Conservation (phyloP, 2,797 vertebrate genomes). For the Brotogeris chrysoptera region DNA sequence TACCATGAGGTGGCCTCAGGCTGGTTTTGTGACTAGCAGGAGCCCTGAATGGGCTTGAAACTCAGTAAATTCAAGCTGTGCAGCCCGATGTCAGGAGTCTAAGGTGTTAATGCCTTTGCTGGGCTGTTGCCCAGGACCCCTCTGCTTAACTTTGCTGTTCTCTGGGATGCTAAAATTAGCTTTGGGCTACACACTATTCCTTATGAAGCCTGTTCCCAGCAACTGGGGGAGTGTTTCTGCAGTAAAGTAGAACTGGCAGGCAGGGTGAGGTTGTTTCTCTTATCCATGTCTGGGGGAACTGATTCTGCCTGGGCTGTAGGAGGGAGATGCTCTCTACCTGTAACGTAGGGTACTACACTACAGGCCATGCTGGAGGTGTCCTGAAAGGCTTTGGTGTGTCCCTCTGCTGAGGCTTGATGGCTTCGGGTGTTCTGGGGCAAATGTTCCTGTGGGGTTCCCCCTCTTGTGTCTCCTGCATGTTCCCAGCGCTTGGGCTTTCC, state of each 20-base stretch:
- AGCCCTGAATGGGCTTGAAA: background rate
- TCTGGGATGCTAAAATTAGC: conserved; percentile 31
- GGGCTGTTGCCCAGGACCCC: conserved; percentile 3
- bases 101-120: background rate
- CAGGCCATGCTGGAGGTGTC: background rate
- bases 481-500: background rate
- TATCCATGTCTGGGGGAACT: background rate
- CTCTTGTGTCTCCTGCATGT: background rate
- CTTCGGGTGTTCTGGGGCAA: background rate
- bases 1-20: background rate
- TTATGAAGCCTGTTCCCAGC: conserved; percentile 20
- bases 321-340: background rate
- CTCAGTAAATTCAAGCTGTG: background rate
- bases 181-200: background rate
- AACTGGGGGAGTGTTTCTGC: conserved; percentile 9
- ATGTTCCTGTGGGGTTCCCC: background rate
- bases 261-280: background rate
- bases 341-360: fast-evolving
- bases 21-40: background rate
- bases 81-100: background rate
- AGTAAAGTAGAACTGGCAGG: background rate
- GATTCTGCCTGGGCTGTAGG: background rate
- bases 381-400: background rate
- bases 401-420: background rate
- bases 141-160: background rate